Percentiles rank a stretch among this genome's conserved stretches.
These are phyloP conservation scores for Spisula solida DNA, from an alignment of 2,888 invertebrate species.

Conservation along the genomic window DNA sequence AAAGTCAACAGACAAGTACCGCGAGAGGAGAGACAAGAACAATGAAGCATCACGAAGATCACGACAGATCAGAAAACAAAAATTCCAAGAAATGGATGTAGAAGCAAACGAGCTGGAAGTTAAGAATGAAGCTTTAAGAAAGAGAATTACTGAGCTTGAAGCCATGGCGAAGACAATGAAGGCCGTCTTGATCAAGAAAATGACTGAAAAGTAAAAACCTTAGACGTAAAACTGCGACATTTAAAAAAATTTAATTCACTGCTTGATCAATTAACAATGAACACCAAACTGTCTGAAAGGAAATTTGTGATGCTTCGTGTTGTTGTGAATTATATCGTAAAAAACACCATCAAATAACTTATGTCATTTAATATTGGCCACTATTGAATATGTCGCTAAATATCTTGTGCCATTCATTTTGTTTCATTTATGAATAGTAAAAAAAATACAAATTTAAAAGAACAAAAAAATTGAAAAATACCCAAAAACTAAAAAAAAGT, in stretches of 20 bases:
- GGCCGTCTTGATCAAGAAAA: slow-evolving; percentile 79
- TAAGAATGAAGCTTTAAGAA: slow-evolving; percentile 79
- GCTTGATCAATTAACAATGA: not conserved
- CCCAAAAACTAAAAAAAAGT: not conserved
- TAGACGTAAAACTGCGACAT: not conserved
- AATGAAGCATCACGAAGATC: slow-evolving; percentile 85
- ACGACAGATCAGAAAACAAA: slow-evolving; percentile 82
- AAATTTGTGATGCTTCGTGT: not conserved
- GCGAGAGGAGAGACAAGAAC: slow-evolving; percentile 83
- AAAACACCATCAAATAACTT: not conserved
- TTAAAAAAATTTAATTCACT: not conserved
- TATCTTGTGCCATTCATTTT: slow-evolving; percentile 15
- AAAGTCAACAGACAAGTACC: slow-evolving; percentile 70
- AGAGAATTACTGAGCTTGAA: slow-evolving; percentile 82
- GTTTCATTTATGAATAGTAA: slow-evolving; percentile 25
- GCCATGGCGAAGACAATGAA: slow-evolving; percentile 84
- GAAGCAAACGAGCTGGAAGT: slow-evolving; percentile 79
- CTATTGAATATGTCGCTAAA: not conserved
- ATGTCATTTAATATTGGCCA: not conserved
- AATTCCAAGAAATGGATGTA: slow-evolving; percentile 82
- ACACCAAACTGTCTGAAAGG: not conserved
- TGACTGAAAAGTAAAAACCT: slow-evolving; percentile 77
- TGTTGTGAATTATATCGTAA: not conserved
- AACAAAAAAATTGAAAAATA: slow-evolving; percentile 26
- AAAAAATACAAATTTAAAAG: slow-evolving; percentile 21